Conservation (phyloP, 1,140 invertebrate species). For the Eubasilissa regina region DNA sequence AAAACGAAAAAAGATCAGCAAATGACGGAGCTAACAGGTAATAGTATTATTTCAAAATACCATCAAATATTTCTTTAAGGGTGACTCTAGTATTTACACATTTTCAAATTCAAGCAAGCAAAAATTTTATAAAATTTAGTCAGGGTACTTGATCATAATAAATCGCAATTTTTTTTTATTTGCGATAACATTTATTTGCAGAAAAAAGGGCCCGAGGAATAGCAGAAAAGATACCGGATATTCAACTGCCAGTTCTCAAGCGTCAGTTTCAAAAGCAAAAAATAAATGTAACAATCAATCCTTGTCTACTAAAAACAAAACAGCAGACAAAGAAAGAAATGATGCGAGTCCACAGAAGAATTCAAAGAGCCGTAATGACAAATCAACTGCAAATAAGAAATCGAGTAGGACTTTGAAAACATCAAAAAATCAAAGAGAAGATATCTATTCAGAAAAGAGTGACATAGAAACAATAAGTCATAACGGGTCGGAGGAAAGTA, state of each 20-base stretch:
- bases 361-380: constrained; percentile 2
- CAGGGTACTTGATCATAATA: too few species aligned
- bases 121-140: too few species aligned
- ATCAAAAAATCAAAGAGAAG: constrained; percentile 45
- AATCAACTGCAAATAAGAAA: not conserved
- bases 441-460: constrained; percentile 52
- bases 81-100: too few species aligned
- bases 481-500: constrained; percentile 31
- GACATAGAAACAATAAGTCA: constrained; percentile 36
- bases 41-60: not conserved
- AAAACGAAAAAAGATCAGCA: constrained; percentile 62
- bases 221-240: constrained; percentile 51
- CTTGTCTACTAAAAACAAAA: constrained; percentile 14
- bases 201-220: constrained; percentile 43
- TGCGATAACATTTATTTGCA: constrained; percentile 13
- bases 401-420: constrained; percentile 31
- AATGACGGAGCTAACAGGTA: constrained; percentile 41
- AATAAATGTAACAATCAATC: constrained; percentile 35
- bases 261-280: constrained; percentile 36
- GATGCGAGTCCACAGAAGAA: constrained; percentile 20
- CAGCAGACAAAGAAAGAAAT: constrained; percentile 2
- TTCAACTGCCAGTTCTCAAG: constrained; percentile 50
- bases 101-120: too few species aligned
- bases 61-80: too few species aligned
- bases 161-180: not conserved